These are phyloP conservation scores for Peucedramus taeniatus DNA, from an alignment of 2,113 vertebrate species.

Conservation along the genomic window DNA sequence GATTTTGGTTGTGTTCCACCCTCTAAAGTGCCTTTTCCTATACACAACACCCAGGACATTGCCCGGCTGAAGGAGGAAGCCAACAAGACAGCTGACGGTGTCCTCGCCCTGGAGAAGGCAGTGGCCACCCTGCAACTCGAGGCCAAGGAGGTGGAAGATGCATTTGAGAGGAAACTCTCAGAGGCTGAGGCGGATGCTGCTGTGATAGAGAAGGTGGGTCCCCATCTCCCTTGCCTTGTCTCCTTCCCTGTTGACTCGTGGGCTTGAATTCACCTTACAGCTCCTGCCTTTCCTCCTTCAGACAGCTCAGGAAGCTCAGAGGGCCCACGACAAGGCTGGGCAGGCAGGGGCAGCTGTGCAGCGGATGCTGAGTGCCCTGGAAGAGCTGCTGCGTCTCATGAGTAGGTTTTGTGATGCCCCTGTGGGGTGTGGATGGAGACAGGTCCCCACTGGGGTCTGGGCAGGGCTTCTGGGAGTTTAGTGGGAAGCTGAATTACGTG, in stretches of 20 bases:
- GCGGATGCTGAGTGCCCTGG: slow-evolving; percentile 66
- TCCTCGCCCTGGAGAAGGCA: slow-evolving; percentile 72
- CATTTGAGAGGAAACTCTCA: slow-evolving; percentile 50
- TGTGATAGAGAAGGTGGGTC: slow-evolving; percentile 56
- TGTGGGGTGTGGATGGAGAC: background rate
- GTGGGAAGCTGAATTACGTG: background rate
- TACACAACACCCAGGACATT: slow-evolving; percentile 63
- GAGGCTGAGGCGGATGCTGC: slow-evolving; percentile 22
- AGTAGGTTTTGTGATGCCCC: slow-evolving; percentile 55
- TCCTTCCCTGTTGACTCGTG: background rate
- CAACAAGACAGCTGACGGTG: slow-evolving; percentile 71
- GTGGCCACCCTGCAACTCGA: slow-evolving; percentile 51
- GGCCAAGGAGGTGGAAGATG: slow-evolving; percentile 26
- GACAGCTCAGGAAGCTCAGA: slow-evolving; percentile 63
- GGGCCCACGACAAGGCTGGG: slow-evolving; percentile 59
- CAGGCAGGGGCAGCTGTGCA: slow-evolving; percentile 61
- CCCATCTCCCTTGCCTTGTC: background rate
- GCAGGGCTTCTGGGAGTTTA: background rate
- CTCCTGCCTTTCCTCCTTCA: background rate
- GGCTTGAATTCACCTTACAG: background rate
- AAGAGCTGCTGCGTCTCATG: slow-evolving; percentile 71
- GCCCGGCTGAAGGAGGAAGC: slow-evolving; percentile 63
- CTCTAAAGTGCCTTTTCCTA: background rate
- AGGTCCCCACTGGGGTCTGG: background rate
- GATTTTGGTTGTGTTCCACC: background rate